Conservation (phyloP, 2,113 vertebrate species). For the Silurus meridionalis region DNA sequence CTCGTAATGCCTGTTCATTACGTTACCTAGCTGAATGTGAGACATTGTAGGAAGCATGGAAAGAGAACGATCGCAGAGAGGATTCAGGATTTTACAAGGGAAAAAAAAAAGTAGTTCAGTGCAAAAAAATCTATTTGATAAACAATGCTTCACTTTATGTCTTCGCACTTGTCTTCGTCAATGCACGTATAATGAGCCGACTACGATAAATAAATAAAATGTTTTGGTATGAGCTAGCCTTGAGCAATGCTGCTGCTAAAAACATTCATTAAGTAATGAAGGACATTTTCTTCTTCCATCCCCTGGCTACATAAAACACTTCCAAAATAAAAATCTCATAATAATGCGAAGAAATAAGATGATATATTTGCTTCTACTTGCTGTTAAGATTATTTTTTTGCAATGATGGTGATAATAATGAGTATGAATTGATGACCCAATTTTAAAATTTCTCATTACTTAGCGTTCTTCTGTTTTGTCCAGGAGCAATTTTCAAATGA, state of each 20-base stretch:
- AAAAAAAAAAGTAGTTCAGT: neutral
- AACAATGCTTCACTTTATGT: conserved; percentile 2
- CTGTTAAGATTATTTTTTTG: neutral
- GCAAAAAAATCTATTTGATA: neutral
- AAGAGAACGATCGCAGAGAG: neutral
- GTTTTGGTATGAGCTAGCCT: conserved; percentile 19
- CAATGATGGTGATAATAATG: neutral
- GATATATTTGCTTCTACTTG: neutral
- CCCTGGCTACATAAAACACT: neutral
- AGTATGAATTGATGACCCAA: conserved; percentile 6
- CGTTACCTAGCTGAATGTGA: neutral
- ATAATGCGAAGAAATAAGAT: neutral
- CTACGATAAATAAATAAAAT: conserved; percentile 9
- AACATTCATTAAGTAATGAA: conserved; percentile 10
- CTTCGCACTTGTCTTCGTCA: neutral
- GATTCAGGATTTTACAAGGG: neutral
- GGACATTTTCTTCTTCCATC: neutral
- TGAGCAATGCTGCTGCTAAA: conserved; percentile 22
- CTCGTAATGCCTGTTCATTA: neutral
- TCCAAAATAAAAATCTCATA: conserved; percentile 10
- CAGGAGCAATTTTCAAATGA: conserved; percentile 23
- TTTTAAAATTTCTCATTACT: neutral
- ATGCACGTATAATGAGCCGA: neutral
- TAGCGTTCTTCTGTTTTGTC: conserved; percentile 4
- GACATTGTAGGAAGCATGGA: neutral